Base-by-base conservation (phyloP, 1,140 invertebrate species). In the Eumeta japonica region DNA sequence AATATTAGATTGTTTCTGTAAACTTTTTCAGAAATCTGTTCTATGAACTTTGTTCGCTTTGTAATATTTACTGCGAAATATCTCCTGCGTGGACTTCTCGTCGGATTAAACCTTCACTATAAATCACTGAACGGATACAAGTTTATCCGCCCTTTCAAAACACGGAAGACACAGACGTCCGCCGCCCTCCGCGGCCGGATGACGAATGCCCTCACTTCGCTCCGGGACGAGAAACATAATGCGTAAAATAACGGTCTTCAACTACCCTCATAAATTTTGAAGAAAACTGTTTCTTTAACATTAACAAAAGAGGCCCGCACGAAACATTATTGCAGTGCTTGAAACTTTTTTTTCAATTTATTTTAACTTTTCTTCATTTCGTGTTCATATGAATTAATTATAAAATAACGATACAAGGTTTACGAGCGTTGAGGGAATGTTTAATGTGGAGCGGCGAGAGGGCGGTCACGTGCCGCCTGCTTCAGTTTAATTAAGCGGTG, bases 161-260 rank as follows among this genome's bases (percentile, higher is more conserved):
- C 50, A 55, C 47, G 54, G 48, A 45, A 38, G 20, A 47, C 34
- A 42, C 30, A 43, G 35, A 50, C 50, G 51, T 54, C 51, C 44
- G 46, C 43, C 50, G 30, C 41, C 38, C 45, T 24, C 53, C 50
- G 48, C 59, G 51, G 56, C 50, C 41, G 45, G 49, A 58, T 66
- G 67, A 72, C 52, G 58, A 62, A 70, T 70, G 58, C 37, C 44
- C 45, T 47, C 48, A 58, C 43, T 58, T 47, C 46, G 42, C 37
- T 45, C 28, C 50, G 43, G 54, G 63, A 65, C 62, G 48, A 60
- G 55, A 58, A 62, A 72, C 55, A 64, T 70, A 64, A 62, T 55
- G 62, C 65, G 65, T 58, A 62, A 73, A 73, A 73, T 73, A 64
- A 70, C 59, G 37, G 45, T 45, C 52, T 50, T 49, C 48, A 55